Conservation (phyloP, 2,888 invertebrate genomes). For the Myathropa florea region DNA sequence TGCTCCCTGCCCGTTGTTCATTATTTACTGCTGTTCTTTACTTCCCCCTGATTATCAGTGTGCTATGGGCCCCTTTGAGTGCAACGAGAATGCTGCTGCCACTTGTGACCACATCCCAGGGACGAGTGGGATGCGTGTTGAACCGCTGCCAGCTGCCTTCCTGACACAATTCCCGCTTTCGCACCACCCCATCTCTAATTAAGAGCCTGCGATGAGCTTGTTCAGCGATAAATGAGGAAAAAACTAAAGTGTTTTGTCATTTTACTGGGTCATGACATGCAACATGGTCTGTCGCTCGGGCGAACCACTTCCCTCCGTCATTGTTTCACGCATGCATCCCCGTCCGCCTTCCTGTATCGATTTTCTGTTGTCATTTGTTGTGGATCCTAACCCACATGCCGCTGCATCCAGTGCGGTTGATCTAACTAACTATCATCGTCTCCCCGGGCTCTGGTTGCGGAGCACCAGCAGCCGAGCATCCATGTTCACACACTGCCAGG, state of each 20-base stretch:
- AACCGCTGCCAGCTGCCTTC: background rate
- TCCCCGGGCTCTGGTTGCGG: background rate
- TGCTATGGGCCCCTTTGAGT: too few species aligned
- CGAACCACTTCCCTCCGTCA: background rate
- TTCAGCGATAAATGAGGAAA: background rate
- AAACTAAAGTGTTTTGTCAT: background rate
- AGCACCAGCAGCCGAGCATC: background rate
- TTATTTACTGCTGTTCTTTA: too few species aligned
- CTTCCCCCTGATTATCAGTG: too few species aligned
- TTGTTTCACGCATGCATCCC: background rate
- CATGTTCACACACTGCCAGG: background rate
- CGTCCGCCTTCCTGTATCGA: conserved; percentile 6
- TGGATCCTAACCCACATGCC: background rate
- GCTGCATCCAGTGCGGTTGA: conserved; percentile 17
- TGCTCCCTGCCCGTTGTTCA: too few species aligned
- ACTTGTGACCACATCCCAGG: background rate
- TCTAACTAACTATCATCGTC: conserved; percentile 12
- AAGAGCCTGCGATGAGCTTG: conserved; percentile 4
- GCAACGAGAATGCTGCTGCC: background rate
- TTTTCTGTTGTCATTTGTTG: background rate
- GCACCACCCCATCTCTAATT: background rate
- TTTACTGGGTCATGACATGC: conserved; percentile 14
- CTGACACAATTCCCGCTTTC: conserved; percentile 9
- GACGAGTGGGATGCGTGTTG: background rate
- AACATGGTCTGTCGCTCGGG: background rate